Evolutionary conservation across 2,113 vertebrate species (phyloP).

Genomic region (Pongo pygmaeus): DNA sequence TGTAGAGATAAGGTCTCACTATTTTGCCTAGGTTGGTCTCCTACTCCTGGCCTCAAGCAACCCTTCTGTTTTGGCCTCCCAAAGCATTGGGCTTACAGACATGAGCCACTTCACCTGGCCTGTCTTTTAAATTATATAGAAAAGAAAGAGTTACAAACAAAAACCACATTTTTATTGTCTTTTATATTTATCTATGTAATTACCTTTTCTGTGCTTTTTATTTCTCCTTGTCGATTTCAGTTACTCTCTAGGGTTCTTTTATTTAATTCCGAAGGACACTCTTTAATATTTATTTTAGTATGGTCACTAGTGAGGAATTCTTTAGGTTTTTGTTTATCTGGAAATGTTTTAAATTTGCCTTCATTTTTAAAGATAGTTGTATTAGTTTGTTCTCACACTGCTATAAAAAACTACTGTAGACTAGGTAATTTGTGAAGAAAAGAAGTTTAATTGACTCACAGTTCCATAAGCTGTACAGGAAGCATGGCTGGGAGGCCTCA

Average conservation of each 20-base stretch:
- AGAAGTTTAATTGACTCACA: too few relatives aligned
- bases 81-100: too few relatives aligned
- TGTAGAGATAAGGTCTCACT: too few relatives aligned
- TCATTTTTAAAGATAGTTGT: not conserved
- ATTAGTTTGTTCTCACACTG: too few relatives aligned
- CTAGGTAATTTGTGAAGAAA: too few relatives aligned
- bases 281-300: not conserved
- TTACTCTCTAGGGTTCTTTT: not conserved
- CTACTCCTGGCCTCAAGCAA: too few relatives aligned
- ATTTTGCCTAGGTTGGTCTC: too few relatives aligned
- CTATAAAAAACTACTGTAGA: too few relatives aligned
- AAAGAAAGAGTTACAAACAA: not conserved
- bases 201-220: not conserved
- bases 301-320: not conserved
- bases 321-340: not conserved
- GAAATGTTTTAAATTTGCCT: not conserved
- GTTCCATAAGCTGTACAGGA: too few relatives aligned
- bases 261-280: slow-evolving; percentile 1
- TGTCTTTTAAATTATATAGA: not conserved
- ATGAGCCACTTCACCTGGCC: too few relatives aligned
- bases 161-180: not conserved
- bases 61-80: too few relatives aligned
- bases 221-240: not conserved
- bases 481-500: too few relatives aligned
- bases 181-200: not conserved